Conservation (phyloP, 2,888 invertebrate genomes). For the Aricia artaxerxes region DNA sequence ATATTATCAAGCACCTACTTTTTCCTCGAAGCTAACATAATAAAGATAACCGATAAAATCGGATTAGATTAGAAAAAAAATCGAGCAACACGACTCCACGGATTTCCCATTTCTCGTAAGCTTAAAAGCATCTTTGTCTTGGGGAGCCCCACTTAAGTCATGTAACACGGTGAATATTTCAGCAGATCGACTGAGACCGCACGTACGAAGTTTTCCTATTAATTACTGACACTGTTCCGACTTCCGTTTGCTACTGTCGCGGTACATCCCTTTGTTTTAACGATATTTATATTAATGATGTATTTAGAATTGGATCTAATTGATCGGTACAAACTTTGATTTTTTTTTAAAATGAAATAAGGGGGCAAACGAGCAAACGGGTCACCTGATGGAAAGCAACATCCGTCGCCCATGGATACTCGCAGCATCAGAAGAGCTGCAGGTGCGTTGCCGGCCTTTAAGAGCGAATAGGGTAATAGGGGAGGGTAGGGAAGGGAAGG, state of each 20-base stretch:
- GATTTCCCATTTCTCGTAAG: constrained; percentile 51
- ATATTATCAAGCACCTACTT: not conserved
- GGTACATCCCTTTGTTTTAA: constrained; percentile 21
- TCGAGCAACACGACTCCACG: constrained; percentile 46
- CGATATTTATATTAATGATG: constrained; percentile 6
- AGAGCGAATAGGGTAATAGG: too few species aligned
- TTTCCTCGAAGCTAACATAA: not conserved
- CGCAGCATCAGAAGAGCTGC: too few species aligned
- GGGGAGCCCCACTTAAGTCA: constrained; percentile 67
- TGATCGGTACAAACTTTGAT: not conserved
- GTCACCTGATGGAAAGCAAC: too few species aligned
- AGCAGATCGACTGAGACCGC: constrained; percentile 49
- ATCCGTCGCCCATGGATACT: too few species aligned
- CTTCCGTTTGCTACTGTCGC: constrained; percentile 31
- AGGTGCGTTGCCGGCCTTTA: too few species aligned
- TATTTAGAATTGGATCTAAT: not conserved
- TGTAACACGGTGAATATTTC: constrained; percentile 71
- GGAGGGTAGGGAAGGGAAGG: too few species aligned
- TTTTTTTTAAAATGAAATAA: too few species aligned
- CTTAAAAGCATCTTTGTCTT: constrained; percentile 80
- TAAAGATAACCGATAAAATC: not conserved
- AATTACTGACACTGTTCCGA: constrained; percentile 48
- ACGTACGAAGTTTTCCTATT: constrained; percentile 55
- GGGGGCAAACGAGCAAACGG: too few species aligned
- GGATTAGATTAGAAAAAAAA: not conserved